Base-by-base conservation (phyloP, 2,113 vertebrate species). In the Tringa solitaria region DNA sequence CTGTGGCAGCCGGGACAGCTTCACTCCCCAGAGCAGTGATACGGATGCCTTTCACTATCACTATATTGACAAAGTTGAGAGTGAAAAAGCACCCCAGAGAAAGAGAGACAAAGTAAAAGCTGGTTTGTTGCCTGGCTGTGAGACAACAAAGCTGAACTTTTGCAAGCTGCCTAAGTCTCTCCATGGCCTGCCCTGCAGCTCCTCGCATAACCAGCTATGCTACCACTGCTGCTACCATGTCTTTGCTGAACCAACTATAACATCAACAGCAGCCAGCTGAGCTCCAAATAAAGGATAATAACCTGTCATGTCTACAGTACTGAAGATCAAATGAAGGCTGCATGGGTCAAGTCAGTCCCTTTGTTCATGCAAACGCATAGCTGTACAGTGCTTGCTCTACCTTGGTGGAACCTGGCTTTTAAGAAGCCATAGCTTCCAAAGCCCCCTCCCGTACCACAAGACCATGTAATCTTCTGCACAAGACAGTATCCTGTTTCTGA, bases 121-220 rank as follows among this genome's bases (percentile, higher is more conserved):
- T 50, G 39, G 14, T 43, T 33, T 69, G 22, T 10, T 73, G 35
- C 53, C 63, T 39, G 30, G 39, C 43, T 82, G 39, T 43, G 48
- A 60, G 35, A 81, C 15, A 90, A 72, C 14, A 70, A 32, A 84
- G 35, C 22, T 75, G 67, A 95, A 78, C 30, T 77, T 46, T 16
- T 56, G n/a, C 51, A 92, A 78, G 24, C 37, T 67, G 39, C 37
- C 8, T 15, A 64, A 57, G 30, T 13, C 70, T 64, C 45, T 9
- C 9, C 37, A 15, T 1, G 2, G n/a, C 22, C 35, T 59, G 61
- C 41, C 64, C 39, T 1, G 1, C 39, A 83, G 59, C 4, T 65
- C 6, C 14, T 32, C 27, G 10, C 4, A 1, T 8, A 75, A 48
- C 32, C 51, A 79, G 78, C 64, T 60, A 51, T 0, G 0, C 45